Conservation (phyloP, 2,888 invertebrate species). For the Periphyllus acericola region DNA sequence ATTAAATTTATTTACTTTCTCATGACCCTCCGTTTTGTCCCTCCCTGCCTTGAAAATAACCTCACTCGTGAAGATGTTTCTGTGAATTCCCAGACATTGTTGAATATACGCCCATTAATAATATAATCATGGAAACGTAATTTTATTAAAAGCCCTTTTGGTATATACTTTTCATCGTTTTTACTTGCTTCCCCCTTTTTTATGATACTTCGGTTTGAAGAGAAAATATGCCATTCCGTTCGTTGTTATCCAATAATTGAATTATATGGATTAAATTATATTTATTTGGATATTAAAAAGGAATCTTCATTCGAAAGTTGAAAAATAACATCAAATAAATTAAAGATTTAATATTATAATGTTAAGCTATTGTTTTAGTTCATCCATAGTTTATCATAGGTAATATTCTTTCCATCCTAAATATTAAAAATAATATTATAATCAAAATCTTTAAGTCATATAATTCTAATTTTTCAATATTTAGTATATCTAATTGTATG, state of each 20-base stretch:
- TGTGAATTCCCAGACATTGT: background rate
- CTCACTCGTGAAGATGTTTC: background rate
- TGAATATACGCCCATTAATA: constrained; percentile 5
- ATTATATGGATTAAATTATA: background rate
- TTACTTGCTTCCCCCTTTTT: background rate
- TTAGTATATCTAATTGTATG: too few relatives aligned
- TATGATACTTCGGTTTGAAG: background rate
- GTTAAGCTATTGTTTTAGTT: too few relatives aligned
- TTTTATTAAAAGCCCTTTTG: constrained; percentile 37
- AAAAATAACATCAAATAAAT: too few relatives aligned
- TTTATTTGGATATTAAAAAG: background rate
- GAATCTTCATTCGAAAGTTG: background rate
- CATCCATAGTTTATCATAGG: too few relatives aligned
- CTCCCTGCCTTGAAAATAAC: background rate
- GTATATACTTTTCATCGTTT: constrained; percentile 11
- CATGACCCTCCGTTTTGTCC: background rate
- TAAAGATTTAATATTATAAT: too few relatives aligned
- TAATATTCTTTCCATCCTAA: too few relatives aligned
- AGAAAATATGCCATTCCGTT: background rate
- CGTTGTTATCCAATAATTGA: background rate
- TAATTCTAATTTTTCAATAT: too few relatives aligned
- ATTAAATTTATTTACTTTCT: constrained; percentile 34
- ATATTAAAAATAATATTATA: too few relatives aligned
- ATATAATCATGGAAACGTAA: constrained; percentile 16
- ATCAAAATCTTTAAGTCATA: too few relatives aligned